Evolutionary conservation across 2,113 vertebrate genomes (phyloP), one percentile per base, ranked within the genome.

Genomic region (Indicator indicator): DNA sequence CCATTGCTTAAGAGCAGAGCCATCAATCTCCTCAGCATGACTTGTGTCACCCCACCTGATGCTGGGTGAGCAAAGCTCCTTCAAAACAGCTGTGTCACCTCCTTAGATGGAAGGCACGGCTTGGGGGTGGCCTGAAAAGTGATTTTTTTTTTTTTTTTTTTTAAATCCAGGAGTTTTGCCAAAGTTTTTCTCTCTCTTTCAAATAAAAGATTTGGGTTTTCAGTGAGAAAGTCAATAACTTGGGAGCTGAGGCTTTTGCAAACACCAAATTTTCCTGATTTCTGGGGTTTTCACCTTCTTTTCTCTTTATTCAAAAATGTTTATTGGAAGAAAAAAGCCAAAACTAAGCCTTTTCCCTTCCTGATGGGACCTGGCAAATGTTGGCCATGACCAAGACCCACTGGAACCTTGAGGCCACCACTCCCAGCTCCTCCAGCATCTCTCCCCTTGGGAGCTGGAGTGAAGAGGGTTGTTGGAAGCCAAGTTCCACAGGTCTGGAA

Each of bases 1-100:
- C n/a, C 4, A 2, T 36, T 36, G 0, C 0, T 15, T 3, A 2
- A 23, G 44, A 87, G 38, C 52, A 82, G 64, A 59, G 9, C 19
- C 58, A 30, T 38, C 50, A 2, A 9, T 48, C 78, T 21, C 48
- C 21, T 48, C 1, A 0, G 40, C 24, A 4, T 3, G 18, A 15
- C 30, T 33, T 1, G 0, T 18, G 32, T 16, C 44, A 28, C 32
- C 48, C 32, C 6, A 1, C 62, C 44, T 9, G 1, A 9, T 0
- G 1, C 0, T 23, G 36, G 46, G 40, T 24, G 27, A 73, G 32
- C 30, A 65, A 28, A 68, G 67, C 38, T 48, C 28, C 33, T 58
- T 36, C 81, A 30, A 16, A 54, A 16, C 2, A 1, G 33, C 5
- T 9, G 11, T n/a, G 76, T 65, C 42, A 19, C 42, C 27, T 16